These are phyloP conservation scores for Protonibea diacanthus DNA, from an alignment of 2,797 vertebrate species.

Conservation along the genomic window DNA sequence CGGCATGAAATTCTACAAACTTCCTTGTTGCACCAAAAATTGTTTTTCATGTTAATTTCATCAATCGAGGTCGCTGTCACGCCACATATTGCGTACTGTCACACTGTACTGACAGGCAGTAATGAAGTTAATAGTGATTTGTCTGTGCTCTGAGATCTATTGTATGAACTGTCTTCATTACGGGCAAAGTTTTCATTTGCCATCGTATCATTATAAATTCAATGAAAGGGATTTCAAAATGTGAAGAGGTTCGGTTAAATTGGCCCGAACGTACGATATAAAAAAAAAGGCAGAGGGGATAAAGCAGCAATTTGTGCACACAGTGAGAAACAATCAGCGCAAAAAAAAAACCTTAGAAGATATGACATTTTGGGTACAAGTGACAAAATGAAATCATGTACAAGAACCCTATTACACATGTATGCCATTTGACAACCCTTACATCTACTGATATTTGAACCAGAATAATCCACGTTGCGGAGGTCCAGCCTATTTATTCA, in stretches of 20 bases:
- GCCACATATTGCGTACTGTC: constrained; percentile 21
- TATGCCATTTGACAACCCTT: constrained; percentile 78
- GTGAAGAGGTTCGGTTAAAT: constrained; percentile 67
- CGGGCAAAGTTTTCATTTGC: constrained; percentile 58
- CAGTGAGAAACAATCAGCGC: constrained; percentile 72
- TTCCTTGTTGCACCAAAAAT: constrained; percentile 28
- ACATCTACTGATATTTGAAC: constrained; percentile 80
- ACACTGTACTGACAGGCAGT: constrained; percentile 47
- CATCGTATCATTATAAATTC: constrained; percentile 62
- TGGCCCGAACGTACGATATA: constrained; percentile 56
- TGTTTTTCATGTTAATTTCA: constrained; percentile 46
- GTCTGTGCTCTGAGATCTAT: constrained; percentile 34
- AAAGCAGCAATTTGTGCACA: constrained; percentile 70
- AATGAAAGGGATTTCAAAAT: constrained; percentile 56
- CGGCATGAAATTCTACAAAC: constrained; percentile 45
- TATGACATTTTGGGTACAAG: constrained; percentile 70
- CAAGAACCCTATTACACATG: constrained; percentile 73
- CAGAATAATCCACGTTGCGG: constrained; percentile 85
- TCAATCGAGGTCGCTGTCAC: constrained; percentile 48
- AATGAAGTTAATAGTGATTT: constrained; percentile 61
- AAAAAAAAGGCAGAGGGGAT: constrained; percentile 44
- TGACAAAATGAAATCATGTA: constrained; percentile 78
- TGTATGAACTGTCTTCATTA: constrained; percentile 51
- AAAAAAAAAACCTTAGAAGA: constrained; percentile 57
- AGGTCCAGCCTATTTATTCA: constrained; percentile 84